Evolutionary conservation across 1,140 invertebrate genomes (phyloP), one percentile per base, ranked within the genome.

Genomic region (Pectinophora gossypiella): DNA sequence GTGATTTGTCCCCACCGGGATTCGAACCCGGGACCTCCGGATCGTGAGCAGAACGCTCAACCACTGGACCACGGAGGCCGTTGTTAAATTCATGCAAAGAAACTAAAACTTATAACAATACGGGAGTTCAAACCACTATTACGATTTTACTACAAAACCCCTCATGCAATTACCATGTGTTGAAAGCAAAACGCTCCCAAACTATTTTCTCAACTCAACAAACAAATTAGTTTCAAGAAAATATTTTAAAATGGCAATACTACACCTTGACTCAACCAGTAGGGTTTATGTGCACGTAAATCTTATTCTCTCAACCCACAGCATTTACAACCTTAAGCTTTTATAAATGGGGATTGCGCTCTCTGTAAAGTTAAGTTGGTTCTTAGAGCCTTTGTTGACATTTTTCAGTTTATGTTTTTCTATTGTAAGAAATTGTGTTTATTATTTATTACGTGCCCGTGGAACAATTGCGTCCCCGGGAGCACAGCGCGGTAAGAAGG

Each of bases 401-500:
- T 40, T 40, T 40, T 40, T 40, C 16, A 19, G 13, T 40, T 40
- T 40, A 40, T 40, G 38, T 19, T 40, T 40, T 40, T 40, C 10
- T 40, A 40, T 15, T 40, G 38, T 10, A 40, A 40, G 27, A 32
- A 32, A 19, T 40, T 40, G 38, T 40, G 38, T 40, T 40, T 40
- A 40, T 40, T 40, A 40, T 40, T 40, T 23, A 51, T 51, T 43
- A 42, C 36, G 27, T 48, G n/a, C n/a, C n/a, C n/a, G n/a, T n/a
- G n/a, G n/a, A n/a, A n/a, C n/a, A n/a, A n/a, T n/a, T n/a, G n/a
- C n/a, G n/a, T n/a, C n/a, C n/a, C n/a, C n/a, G n/a, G n/a, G n/a
- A n/a, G n/a, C n/a, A n/a, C n/a, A n/a, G n/a, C n/a, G n/a, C n/a
- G n/a, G n/a, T n/a, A n/a, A n/a, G n/a, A n/a, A n/a, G n/a, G n/a